Evolutionary conservation across 2,113 vertebrate genomes (phyloP), one percentile per base, ranked within the genome.

Genomic region (Corythoichthys haematopterus): DNA sequence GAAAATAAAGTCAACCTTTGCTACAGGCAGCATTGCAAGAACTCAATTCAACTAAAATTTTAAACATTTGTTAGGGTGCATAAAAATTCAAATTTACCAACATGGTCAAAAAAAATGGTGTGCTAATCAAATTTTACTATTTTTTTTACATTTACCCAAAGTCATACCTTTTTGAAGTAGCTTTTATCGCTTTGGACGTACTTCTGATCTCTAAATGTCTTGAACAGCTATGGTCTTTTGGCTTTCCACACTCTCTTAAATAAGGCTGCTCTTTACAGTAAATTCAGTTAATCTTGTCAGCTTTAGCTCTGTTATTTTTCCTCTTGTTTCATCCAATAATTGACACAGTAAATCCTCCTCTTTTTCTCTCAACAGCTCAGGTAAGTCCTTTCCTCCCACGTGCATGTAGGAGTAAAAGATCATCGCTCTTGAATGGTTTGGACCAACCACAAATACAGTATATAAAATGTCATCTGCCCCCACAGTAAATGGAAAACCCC

Each of bases 211-310:
- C 57, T 48, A 3, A 77, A 68, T 72, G 74, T 81, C 71, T 81
- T 68, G 1, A 63, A 9, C 58, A 62, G 55, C 35, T 74, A 28
- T 58, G 35, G 37, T 35, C 52, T 65, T 62, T 68, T 1, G 55
- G 8, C 67, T 16, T 43, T 60, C 52, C 33, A 35, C 56, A 50
- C 51, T 10, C 11, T 36, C 70, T 85, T 89, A 85, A 86, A 90
- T 85, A 87, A 64, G 48, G 60, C 65, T 40, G 69, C 66, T 57
- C 55, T n/a, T 28, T 65, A 33, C 9, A 7, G 12, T 36, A 79
- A 88, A 89, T 87, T 84, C 55, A 48, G n/a, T 73, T 88, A 88
- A 89, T 84, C 88, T 77, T 0, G 59, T 62, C 58, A 68, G 66
- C 87, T 88, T 88, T 82, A 85, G 14, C 70, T 62, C 0, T 6